Evolutionary conservation across 2,797 vertebrate species (phyloP), one percentile per base, ranked within the genome.

Genomic region (Onychomys leucogaster): DNA sequence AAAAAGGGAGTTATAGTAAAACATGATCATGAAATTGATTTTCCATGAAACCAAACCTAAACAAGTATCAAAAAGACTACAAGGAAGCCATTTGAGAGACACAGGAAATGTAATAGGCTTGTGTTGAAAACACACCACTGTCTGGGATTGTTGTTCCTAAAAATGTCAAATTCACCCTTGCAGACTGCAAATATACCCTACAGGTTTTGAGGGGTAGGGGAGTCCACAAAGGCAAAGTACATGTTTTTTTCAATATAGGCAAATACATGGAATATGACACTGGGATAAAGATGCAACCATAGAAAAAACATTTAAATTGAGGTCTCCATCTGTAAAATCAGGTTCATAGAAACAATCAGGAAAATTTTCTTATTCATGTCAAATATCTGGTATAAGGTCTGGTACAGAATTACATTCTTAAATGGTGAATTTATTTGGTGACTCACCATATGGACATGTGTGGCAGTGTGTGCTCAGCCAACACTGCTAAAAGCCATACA

Each of bases 21-120:
- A 93, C 57, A 82, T 7, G 52, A 90, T 95, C 87, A 61, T 87
- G 82, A 90, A 90, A 52, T 76, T 76, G 59, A 90, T 90, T 90
- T 93, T 86, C 27, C 41, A 32, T 43, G 80, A 95, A 96, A 73
- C n/a, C 43, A 95, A 94, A 67, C n/a, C 63, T 59, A 96, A 94
- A 46, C 46, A 89, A 97, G 46, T 91, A 85, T 92, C 41, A 84
- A 65, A 89, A 94, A 90, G 88, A 92, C 80, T n/a, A 84, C 65
- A 71, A 61, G n/a, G 52, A 87, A 91, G 11, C 34, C n/a, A 73
- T 85, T 81, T 91, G 49, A 87, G 87, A 90, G 37, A 57, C 52
- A 78, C 19, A n/a, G 78, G 78, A 91, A 76, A 94, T 46, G 14
- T 75, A 91, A 91, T 73, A 69, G 8, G 4, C 46, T 90, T 84